Evolutionary conservation across 2,888 invertebrate genomes (phyloP), one percentile per base, ranked within the genome.

Genomic region (Salticus scenicus): DNA sequence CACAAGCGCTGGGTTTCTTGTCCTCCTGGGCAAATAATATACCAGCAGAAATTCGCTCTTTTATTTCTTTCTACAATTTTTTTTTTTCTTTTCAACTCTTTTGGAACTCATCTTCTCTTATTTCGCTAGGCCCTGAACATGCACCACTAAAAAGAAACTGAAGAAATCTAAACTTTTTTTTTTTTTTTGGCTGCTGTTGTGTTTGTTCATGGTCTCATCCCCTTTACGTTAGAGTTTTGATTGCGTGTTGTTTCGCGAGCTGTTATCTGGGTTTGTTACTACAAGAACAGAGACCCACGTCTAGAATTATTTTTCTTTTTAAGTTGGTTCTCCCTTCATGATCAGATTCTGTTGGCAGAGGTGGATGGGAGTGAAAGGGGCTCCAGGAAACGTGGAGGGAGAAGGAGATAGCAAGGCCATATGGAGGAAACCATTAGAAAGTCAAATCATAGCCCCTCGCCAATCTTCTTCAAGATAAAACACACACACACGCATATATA

Each of bases 21-120:
- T 80, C 80, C 80, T 81, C 74, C 69, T 77, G 66, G 83, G 76
- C 83, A 83, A 83, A 83, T 83, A 83, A 83, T 83, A 83, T 72
- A 72, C 47, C 66, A 72, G 2, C 7, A 42, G 47, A 66, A 74
- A 70, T 69, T 69, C n/a, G 27, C n/a, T 31, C 37, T 41, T 31
- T 42, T 30, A 28, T 71, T 63, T 27, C 63, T 31, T 30, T 41
- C 37, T 31, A 67, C 42, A 30, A 30, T 28, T 30, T 28, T 30
- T 28, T 66, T 66, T 28, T 66, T 67, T n/a, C 27, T 67, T 20
- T 20, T 17, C 17, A n/a, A 27, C 33, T 20, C 31, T 64, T 73
- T 64, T 67, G 47, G 33, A 30, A 20, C 72, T 72, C 73, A 72
- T 73, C 73, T 80, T 47, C 66, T 80, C 80, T 80, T 73, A 73